Evolutionary conservation across 2,113 vertebrate species (phyloP), one percentile per base, ranked within the genome.

Genomic region (Chloropsis hardwickii): DNA sequence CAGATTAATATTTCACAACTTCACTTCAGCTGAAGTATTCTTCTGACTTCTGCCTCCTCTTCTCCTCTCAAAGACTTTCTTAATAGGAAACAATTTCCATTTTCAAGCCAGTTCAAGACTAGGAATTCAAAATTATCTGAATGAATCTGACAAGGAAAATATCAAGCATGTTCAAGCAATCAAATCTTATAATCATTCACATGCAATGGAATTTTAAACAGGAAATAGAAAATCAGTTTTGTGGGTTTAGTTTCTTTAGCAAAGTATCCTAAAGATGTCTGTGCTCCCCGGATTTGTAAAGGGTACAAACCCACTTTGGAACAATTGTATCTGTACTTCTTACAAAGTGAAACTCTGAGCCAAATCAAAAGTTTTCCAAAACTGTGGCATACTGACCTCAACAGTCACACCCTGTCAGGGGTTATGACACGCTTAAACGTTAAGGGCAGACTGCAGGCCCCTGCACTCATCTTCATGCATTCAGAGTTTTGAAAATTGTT

Each of bases 381-480:
- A 64, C 0, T 31, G 40, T 47, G 42, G 28, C 23, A 51, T 8
- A 54, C 17, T 83, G 51, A 91, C 66, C 65, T 86, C 65, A 88
- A 15, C 18, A 76, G 22, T 31, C 1, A 0, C 47, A 73, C 7
- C 20, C 42, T 37, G 21, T 37, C 22, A 81, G 37, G n/a, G 53
- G 33, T 86, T 80, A 48, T 33, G 21, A 76, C 35, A 12, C 0
- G 1, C 51, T 53, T 37, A 76, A 74, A 86, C 0, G 0, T 17
- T 50, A 37, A 54, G 8, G 29, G 14, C 69, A 70, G 54, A 39
- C 18, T 28, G 9, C 16, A 70, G 56, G 19, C 11, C 51, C 1
- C 0, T 10, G 24, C 16, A 24, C 10, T 60, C 22, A 27, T 4
- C 45, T 81, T 85, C 23, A 11, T 5, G 54, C 19, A 35, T 67